Conservation (phyloP, 2,113 vertebrate genomes). For the Podarcis cretensis region DNA sequence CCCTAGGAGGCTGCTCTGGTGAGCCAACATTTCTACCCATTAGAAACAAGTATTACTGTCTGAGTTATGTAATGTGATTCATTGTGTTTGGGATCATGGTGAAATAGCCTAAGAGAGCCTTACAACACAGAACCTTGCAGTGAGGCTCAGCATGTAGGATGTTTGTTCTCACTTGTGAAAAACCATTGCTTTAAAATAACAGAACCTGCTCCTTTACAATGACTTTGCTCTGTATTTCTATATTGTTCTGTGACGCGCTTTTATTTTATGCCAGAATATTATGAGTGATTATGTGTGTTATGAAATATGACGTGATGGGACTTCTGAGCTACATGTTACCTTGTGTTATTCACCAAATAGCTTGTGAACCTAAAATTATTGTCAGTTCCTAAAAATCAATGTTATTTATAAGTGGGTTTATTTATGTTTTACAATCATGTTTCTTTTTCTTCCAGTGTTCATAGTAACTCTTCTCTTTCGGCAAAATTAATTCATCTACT, state of each 20-base stretch:
- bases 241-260: constrained; percentile 63
- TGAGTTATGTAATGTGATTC: not conserved
- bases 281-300: constrained; percentile 62
- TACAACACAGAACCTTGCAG: constrained; percentile 44
- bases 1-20: constrained; percentile 16
- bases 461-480: constrained; percentile 23
- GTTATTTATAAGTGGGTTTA: constrained; percentile 47
- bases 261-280: constrained; percentile 56
- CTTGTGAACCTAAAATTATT: constrained; percentile 60
- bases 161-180: constrained; percentile 62
- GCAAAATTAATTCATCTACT: not conserved
- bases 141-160: constrained; percentile 44
- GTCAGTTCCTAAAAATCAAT: constrained; percentile 54
- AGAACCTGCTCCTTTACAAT: constrained; percentile 54
- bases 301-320: constrained; percentile 58
- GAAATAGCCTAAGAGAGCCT: constrained; percentile 60
- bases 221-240: constrained; percentile 59
- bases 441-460: constrained; percentile 36
- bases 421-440: constrained; percentile 41
- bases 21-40: constrained; percentile 30
- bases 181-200: constrained; percentile 37
- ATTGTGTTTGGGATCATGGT: constrained; percentile 31
- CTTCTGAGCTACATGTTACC: constrained; percentile 61
- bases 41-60: constrained; percentile 13
- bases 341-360: constrained; percentile 57